Evolutionary conservation across 2,113 vertebrate species (phyloP), one percentile per base, ranked within the genome.

Genomic region (Paratilapia polleni): DNA sequence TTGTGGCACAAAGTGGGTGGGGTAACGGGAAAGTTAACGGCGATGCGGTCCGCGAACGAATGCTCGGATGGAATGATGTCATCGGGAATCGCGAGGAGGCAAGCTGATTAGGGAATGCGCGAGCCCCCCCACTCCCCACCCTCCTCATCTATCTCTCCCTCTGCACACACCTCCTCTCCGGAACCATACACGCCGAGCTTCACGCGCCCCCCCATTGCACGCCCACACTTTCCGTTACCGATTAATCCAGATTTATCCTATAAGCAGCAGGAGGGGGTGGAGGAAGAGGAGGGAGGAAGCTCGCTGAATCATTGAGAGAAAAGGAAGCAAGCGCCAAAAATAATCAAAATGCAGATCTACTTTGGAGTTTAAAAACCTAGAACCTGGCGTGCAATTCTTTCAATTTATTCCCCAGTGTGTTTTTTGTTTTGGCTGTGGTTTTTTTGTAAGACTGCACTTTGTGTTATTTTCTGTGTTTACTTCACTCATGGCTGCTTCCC

Each of bases 1-100:
- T 20, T 83, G 59, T 80, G 79, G 59, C 13, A 31, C 56, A 81
- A 86, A 81, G 88, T 91, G 92, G 94, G 92, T 90, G 94, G 90
- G 91, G 88, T 90, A 87, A 80, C 64, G 77, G 88, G 89, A 81
- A 87, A 84, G 86, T 89, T 88, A 90, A 89, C 89, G 66, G 88
- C 91, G 90, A 92, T 93, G 93, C 89, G 89, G 93, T 87, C 92
- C 64, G 75, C 83, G 92, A 82, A 87, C 78, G 82, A 77, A 77
- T 82, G 81, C 88, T 84, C 56, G 87, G 81, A 83, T 91, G 87
- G 88, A 91, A 94, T 96, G 95, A 96, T 95, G 96, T 96, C 96
- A 96, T 96, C 91, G 91, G 91, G 90, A 95, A 87, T 94, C 87
- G 89, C 93, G 89, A 86, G 66, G 61, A 90, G 81, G 87, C 86